A percentile compares a stretch with the other conserved stretches of the same genome.
Conservation (phyloP, 2,888 invertebrate genomes). For the Koerneria pararmatus region DNA sequence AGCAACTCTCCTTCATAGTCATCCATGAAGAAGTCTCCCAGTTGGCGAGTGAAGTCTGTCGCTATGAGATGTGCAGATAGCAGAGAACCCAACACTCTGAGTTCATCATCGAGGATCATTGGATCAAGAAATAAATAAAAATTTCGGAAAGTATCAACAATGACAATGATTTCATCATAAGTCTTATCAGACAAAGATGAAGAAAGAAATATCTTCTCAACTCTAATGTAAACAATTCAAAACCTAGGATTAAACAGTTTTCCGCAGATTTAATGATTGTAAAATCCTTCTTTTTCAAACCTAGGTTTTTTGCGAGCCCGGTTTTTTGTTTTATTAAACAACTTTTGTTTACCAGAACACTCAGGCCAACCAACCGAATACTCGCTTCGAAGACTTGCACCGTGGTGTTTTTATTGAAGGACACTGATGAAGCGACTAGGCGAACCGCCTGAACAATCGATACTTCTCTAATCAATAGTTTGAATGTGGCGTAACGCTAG, state of each 20-base stretch:
- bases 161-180: too few species aligned
- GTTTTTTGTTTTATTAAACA: too few species aligned
- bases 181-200: background rate
- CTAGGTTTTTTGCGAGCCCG: too few species aligned
- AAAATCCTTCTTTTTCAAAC: too few species aligned
- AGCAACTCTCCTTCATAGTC: constrained; percentile 66
- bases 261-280: too few species aligned
- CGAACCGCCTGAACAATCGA: constrained; percentile 63
- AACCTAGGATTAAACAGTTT: too few species aligned
- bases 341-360: background rate
- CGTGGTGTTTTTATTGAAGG: constrained; percentile 67
- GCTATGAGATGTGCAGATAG: constrained; percentile 69
- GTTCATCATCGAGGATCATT: too few species aligned
- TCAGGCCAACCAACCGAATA: constrained; percentile 63
- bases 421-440: constrained; percentile 66
- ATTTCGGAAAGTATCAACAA: too few species aligned
- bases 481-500: too few species aligned
- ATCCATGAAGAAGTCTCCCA: constrained; percentile 64
- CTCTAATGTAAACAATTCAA: too few species aligned
- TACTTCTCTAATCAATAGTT: too few species aligned
- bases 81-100: constrained; percentile 67
- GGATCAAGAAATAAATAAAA: too few species aligned
- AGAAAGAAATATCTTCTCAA: background rate
- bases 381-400: constrained; percentile 71
- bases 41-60: constrained; percentile 65